phyloP scores from a whole-genome alignment of 92 coral and sea anemone genomes.

The Siderastrea siderea region DNA sequence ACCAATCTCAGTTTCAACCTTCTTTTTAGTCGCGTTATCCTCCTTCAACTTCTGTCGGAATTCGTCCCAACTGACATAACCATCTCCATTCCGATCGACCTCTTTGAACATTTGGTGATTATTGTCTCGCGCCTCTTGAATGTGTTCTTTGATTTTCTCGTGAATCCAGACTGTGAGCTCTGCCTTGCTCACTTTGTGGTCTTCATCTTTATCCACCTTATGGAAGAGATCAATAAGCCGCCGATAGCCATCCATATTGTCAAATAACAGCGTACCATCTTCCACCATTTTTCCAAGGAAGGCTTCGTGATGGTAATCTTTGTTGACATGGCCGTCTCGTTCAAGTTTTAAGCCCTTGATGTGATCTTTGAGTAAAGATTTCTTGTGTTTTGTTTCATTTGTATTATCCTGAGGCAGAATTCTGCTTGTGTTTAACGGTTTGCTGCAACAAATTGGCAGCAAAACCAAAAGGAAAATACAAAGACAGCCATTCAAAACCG shows the following conservation, averaged over 20 bases:
- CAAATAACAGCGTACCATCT: slow-evolving; percentile 85
- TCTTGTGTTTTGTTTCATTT: slow-evolving; percentile 64
- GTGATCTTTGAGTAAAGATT: slow-evolving; percentile 88
- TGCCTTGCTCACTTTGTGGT: slow-evolving; percentile 86
- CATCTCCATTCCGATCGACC: slow-evolving; percentile 78
- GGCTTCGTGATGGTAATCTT: slow-evolving; percentile 95
- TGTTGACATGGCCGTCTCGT: slow-evolving; percentile 96
- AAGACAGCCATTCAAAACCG: slow-evolving; percentile 27
- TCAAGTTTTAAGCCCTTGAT: slow-evolving; percentile 91
- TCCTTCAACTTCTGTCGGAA: slow-evolving; percentile 81
- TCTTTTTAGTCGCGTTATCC: slow-evolving; percentile 62
- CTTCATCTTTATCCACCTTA: slow-evolving; percentile 88
- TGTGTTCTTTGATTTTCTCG: slow-evolving; percentile 87
- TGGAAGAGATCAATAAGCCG: slow-evolving; percentile 93
- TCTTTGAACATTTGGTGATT: slow-evolving; percentile 78
- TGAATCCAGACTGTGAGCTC: slow-evolving; percentile 94
- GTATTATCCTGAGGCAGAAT: not conserved
- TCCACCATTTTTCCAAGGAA: slow-evolving; percentile 94
- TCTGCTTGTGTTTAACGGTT: slow-evolving; percentile 45
- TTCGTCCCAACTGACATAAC: slow-evolving; percentile 78
- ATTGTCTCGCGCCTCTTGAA: slow-evolving; percentile 76
- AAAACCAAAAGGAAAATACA: slow-evolving; percentile 1
- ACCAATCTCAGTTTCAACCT: slow-evolving; percentile 41
- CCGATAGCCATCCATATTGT: slow-evolving; percentile 90
- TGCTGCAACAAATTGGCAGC: not conserved